Evolutionary conservation across 2,888 invertebrate species (phyloP), one percentile per base, ranked within the genome.

Genomic region (Cylindroiulus punctatus): DNA sequence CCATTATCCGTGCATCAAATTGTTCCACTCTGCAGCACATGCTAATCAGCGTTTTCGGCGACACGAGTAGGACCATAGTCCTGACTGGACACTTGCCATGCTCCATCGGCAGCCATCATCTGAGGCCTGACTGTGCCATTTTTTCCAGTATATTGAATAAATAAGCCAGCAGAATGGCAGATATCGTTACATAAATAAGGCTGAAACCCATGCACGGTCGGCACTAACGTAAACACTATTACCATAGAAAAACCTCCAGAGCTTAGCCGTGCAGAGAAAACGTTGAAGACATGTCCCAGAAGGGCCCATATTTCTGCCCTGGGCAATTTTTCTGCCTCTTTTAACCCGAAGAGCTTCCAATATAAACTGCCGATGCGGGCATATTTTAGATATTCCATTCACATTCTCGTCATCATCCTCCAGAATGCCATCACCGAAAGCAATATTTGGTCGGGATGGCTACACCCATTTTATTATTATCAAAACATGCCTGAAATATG

Each of bases 171-270:
- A 52, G 52, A 52, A 52, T 52, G 52, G n/a, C 52, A 52, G 52
- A 52, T 52, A 52, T 3, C 52, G 52, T 52, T 52, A 52, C 52
- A 52, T 52, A 52, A 52, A 52, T 52, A 52, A 52, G 52, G 19
- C 1, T 1, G 52, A 52, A 52, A 52, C 52, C 52, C 52, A 52
- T 52, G 52, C 52, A 52, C n/a, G 52, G n/a, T 52, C 52, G 52
- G 52, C 52, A 52, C 52, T 52, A 52, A 52, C 52, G 52, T 52
- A 52, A 52, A 52, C 52, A 52, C 52, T 52, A 52, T 52, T 52
- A 52, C 52, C 52, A 52, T 52, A 52, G 52, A 52, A 52, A 42
- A 52, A 52, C 52, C 52, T 52, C 52, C 12, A 52, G 52, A 52
- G 52, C 52, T 52, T 52, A 52, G 19, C 7, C 52, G n/a, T 0